Evolutionary conservation across 2,797 vertebrate species (phyloP), one percentile per base, ranked within the genome.

Genomic region (Xiphorhynchus erythropygius): DNA sequence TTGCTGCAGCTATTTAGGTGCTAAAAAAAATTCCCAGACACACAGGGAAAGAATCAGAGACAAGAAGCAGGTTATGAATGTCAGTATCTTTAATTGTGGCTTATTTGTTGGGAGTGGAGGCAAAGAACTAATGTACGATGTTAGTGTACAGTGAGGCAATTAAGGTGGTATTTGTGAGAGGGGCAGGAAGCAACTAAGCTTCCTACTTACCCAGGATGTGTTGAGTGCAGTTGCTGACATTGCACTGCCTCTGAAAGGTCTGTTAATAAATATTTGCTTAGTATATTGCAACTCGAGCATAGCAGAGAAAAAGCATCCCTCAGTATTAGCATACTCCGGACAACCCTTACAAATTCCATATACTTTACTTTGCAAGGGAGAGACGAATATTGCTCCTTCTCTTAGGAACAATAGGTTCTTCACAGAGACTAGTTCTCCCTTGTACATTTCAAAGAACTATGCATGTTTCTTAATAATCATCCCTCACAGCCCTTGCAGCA

Each of bases 211-310:
- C 60, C 80, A 90, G 80, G 57, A 84, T 68, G 70, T 64, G 63
- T 53, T 0, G 3, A 96, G 74, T n/a, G 56, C 59, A 87, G 70
- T 22, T 94, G 94, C 91, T 96, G 94, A 91, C 80, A 81, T 5
- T 19, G 80, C 92, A 76, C 59, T 77, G 81, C 59, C 55, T 67
- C 90, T 47, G 33, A 89, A 91, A 93, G 37, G 47, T 70, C 90
- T 79, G 92, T 78, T 88, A 92, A 89, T 92, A 97, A 96, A 83
- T 95, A 95, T 95, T 96, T 97, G 94, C 93, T 97, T 92, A 92
- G 90, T 18, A 79, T 84, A 90, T 46, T 79, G 90, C 93, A 97
- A 91, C 74, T 89, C 70, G 68, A 93, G 80, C 33, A 30, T 2
- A 79, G 52, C n/a, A 90, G 46, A 89, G 62, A 84, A 85, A 88